Base-by-base conservation (phyloP, 2,797 vertebrate species). In the Centroberyx gerrardi region DNA sequence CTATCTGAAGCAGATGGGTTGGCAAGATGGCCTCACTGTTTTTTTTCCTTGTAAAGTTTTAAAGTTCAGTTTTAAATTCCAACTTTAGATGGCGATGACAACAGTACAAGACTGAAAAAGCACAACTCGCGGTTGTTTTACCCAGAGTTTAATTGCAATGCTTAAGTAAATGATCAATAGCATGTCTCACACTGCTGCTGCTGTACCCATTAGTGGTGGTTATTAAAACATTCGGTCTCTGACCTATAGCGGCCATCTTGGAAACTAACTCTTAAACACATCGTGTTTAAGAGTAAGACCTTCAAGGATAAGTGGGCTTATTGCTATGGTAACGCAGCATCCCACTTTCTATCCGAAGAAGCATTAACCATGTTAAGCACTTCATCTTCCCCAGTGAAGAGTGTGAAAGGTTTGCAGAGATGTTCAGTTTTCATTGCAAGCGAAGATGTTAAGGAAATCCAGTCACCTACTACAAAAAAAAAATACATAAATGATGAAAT, bases 241-340 rank as follows among this genome's bases (percentile, higher is more conserved):
- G n/a, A 73, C 49, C 74, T 68, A 9, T 28, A 17, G 46, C 63
- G 65, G 74, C 56, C 52, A 44, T 74, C 70, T 31, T 53, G 68
- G 61, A 54, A 44, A 48, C 27, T 59, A 31, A 22, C 22, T 22
- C 22, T 22, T 22, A 22, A 22, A 29, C 63, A 74, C 60, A 15
- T 38, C 72, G 68, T 78, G 53, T 64, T 79, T 74, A 80, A 74
- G 70, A 77, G 76, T 74, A 80, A 74, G 70, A 77, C 81, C 40
- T 42, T 42, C 40, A 42, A 42, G 40, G 40, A 60, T 56, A 40
- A 18, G 36, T 44, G 27, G 36, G 64, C 51, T 62, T 69, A 72
- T 74, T 61, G 12, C 74, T 64, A 75, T 74, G 76, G 78, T 76
- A 76, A 72, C 40, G 10, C 40, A 42, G 38, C 62, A 38, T 71